Evolutionary conservation across 1,140 invertebrate species (phyloP).

Genomic region (Fopius arisanus): DNA sequence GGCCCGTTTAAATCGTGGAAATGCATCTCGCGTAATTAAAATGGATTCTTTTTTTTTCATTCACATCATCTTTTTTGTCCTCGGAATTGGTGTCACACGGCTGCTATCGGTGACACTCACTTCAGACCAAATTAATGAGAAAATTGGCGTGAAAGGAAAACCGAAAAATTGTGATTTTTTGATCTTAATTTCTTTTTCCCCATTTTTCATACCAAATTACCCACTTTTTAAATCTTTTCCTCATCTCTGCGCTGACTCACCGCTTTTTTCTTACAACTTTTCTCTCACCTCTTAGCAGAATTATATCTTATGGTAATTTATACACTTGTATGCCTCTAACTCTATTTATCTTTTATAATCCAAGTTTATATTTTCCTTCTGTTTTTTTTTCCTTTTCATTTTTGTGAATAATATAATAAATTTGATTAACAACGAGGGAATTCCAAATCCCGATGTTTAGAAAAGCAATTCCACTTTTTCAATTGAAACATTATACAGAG

Average conservation of each 20-base stretch:
- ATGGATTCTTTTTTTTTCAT: not conserved
- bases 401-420: not conserved
- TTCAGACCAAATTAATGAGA: not conserved
- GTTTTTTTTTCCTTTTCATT: not conserved
- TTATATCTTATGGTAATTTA: constrained; percentile 32
- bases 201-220: not conserved
- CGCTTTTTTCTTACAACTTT: constrained; percentile 56
- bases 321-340: not conserved
- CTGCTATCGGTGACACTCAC: constrained; percentile 42
- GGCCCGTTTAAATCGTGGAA: not conserved
- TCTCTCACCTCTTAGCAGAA: constrained; percentile 48
- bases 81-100: constrained; percentile 19
- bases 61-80: not conserved
- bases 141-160: not conserved
- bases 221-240: constrained; percentile 31
- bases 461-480: not conserved
- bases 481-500: not conserved
- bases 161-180: not conserved
- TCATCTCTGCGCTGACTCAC: constrained; percentile 54
- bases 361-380: not conserved
- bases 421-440: not conserved
- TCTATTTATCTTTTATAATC: not conserved
- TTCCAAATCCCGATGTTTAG: not conserved
- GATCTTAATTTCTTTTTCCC: not conserved
- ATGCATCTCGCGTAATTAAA: not conserved